These are phyloP conservation scores for Heterocephalus glaber DNA, from an alignment of 2,113 vertebrate genomes.

Conservation along the genomic window DNA sequence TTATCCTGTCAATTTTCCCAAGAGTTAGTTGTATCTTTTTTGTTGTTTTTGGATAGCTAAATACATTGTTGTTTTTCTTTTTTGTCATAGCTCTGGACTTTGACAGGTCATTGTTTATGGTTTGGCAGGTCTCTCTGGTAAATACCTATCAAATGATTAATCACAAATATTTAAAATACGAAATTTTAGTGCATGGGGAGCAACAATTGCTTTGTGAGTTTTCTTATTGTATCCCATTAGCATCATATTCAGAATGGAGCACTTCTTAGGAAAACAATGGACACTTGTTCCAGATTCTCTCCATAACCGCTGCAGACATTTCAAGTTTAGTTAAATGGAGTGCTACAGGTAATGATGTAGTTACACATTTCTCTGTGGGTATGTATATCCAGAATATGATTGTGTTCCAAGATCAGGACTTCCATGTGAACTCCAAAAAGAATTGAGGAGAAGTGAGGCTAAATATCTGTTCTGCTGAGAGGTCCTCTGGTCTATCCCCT, in stretches of 20 bases:
- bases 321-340: not conserved
- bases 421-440: not conserved
- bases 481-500: not conserved
- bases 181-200: slow-evolving; percentile 28
- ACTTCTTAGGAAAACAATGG: slow-evolving; percentile 36
- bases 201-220: slow-evolving; percentile 52
- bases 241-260: not conserved
- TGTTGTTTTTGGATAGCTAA: slow-evolving; percentile 79
- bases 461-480: not conserved
- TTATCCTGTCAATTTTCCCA: slow-evolving; percentile 52
- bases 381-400: not conserved
- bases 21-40: slow-evolving; percentile 67
- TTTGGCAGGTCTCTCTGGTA: slow-evolving; percentile 73
- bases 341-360: rapidly evolving
- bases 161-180: slow-evolving; percentile 62
- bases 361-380: not conserved
- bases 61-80: slow-evolving; percentile 69
- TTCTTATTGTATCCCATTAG: slow-evolving; percentile 51
- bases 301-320: not conserved
- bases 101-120: slow-evolving; percentile 72
- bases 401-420: not conserved
- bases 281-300: not conserved
- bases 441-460: not conserved
- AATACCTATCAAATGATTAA: slow-evolving; percentile 76
- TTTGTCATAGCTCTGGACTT: slow-evolving; percentile 61